Base-by-base conservation (phyloP, 30 jellyfish, hydroid and myxozoan genomes). In the Aurelia aurita complex sp. Pacific region DNA sequence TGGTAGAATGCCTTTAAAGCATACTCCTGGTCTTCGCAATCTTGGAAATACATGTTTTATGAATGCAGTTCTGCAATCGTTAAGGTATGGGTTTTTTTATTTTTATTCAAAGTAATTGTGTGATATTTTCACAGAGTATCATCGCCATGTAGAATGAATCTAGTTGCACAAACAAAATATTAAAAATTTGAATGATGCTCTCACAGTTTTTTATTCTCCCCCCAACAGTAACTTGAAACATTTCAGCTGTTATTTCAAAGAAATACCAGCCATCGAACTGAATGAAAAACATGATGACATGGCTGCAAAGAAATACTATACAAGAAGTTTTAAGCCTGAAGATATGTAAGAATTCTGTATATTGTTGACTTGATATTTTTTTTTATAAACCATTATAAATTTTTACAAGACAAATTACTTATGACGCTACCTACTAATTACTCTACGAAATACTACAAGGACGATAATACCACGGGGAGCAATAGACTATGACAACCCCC, bases 221-320 rank as follows among this genome's bases (percentile, higher is more conserved):
- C 69, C 61, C 36, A 84, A 36, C 60, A 94, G 98, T 77, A 94
- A 94, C 85, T 83, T 94, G 77, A 94, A 94, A 74, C 97, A 94
- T 67, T 94, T 94, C 94, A 88, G 98, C 62, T 89, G 98, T 80
- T 94, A 94, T 69, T 94, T 94, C 89, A 94, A 94, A 83, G 98
- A 94, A 46, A 83, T 94, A 10, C 98, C 98, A 12, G 98, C 98
- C 1, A 94, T 94, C 36, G 98, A 88, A 67, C 76, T 94, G 87
- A 94, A 85, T 66, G 94, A 79, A 69, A 94, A 88, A 80, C 65
- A 61, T 29, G 88, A 85, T 23, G 96, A 80, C 33, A 51, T 82
- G 72, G 67, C 69, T 16, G 83, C 85, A 7, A 83, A 85, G 85
- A 94, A 94, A 65, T 88, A 94, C 64, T 84, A 94, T 79, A 94